Conservation (phyloP, 2,113 vertebrate species). For the Tetraodon nigroviridis region DNA sequence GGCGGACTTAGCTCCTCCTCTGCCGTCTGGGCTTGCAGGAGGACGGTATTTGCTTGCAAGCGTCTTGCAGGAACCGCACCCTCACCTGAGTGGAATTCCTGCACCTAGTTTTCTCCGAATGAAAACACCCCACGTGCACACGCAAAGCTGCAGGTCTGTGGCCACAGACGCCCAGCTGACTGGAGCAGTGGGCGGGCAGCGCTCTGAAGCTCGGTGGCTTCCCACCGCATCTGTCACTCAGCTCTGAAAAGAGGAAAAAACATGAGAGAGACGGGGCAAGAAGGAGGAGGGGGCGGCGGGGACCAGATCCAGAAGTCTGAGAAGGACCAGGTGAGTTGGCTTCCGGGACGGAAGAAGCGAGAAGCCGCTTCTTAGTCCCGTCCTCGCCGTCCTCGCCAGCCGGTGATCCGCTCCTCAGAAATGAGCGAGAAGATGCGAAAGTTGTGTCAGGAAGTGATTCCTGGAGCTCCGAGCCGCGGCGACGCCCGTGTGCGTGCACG, state of each 20-base stretch:
- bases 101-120: not conserved
- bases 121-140: no score
- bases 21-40: not conserved
- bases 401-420: no score
- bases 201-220: not conserved
- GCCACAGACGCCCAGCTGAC: rapidly evolving
- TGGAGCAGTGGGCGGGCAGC: conserved; percentile 7
- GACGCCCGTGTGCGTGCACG: not conserved
- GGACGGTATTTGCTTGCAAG: not conserved
- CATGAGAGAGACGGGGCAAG: conserved; percentile 50
- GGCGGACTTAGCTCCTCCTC: conserved; percentile 25
- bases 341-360: no score
- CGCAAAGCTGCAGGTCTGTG: not conserved
- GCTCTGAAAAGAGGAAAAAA: not conserved
- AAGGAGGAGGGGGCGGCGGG: conserved; percentile 6
- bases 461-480: not conserved
- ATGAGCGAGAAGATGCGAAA: not conserved
- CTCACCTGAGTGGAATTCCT: conserved; percentile 42
- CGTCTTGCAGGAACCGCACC: conserved; percentile 35
- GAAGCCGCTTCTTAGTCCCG: not conserved
- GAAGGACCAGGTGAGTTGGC: conserved; percentile 65
- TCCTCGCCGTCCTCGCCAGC: no score
- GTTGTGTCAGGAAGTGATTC: not conserved
- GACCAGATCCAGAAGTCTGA: conserved; percentile 38
- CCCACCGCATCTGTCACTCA: not conserved